Percentiles rank a stretch among this genome's conserved stretches.
Conservation (phyloP, 2,888 invertebrate genomes). For the Doris montereyensis region DNA sequence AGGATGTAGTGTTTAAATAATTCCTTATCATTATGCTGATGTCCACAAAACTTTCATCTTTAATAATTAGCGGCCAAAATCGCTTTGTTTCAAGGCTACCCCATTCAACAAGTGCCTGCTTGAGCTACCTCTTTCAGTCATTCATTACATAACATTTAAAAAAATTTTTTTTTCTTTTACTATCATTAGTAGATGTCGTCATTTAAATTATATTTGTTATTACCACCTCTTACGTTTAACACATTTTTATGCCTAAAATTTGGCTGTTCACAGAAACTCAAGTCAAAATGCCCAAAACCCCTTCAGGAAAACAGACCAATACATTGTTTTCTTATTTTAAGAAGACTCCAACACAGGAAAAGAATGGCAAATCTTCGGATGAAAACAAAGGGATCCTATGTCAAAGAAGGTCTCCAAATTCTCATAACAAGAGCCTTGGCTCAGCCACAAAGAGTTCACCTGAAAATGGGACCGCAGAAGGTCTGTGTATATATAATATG, state of each 20-base stretch:
- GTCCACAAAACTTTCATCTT: no score
- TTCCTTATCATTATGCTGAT: no score
- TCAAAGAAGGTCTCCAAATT: conserved; percentile 58
- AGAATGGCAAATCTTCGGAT: conserved; percentile 26
- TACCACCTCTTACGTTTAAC: not conserved
- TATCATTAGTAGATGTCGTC: no score
- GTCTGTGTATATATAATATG: no score
- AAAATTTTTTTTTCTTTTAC: no score
- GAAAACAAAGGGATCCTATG: conserved; percentile 51
- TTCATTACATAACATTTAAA: no score
- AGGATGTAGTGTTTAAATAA: no score
- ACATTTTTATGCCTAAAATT: not conserved
- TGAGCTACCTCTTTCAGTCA: no score
- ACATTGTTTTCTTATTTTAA: conserved; percentile 61
- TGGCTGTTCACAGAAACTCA: not conserved
- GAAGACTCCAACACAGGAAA: conserved; percentile 51
- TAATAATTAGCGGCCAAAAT: no score
- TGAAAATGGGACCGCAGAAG: not conserved
- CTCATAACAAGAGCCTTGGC: conserved; percentile 6
- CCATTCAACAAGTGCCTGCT: no score
- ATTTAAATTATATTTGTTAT: no score
- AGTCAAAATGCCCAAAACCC: conserved; percentile 44
- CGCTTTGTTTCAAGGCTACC: no score
- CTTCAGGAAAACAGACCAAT: conserved; percentile 49
- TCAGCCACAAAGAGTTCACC: not conserved